A percentile compares a stretch with the other conserved stretches of the same genome.
These are phyloP conservation scores for Orbicella faveolata DNA, from an alignment of 64 coral and sea anemone species.

Conservation along the genomic window DNA sequence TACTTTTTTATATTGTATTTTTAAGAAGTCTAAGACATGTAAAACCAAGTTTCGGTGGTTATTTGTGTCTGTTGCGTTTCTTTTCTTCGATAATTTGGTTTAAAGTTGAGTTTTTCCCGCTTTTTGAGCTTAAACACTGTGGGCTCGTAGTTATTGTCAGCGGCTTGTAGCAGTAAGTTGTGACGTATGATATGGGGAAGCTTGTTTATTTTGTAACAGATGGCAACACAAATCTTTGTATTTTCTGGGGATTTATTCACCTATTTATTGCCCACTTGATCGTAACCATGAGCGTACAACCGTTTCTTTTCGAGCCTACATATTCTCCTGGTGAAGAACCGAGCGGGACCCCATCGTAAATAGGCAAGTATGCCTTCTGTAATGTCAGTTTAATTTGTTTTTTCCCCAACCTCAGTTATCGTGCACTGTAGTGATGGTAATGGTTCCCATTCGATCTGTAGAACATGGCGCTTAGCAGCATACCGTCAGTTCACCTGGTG, in stretches of 20 bases:
- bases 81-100: constrained; percentile 1
- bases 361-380: constrained; percentile 1
- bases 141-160: too few species aligned
- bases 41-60: constrained; percentile 3
- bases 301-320: too few species aligned
- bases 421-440: background rate
- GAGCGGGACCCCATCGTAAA: constrained; percentile 25
- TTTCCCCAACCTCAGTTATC: background rate
- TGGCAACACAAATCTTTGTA: background rate
- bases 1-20: too few species aligned
- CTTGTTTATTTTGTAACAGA: background rate
- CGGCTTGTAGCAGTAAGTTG: background rate
- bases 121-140: too few species aligned
- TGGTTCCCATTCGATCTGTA: constrained; percentile 14
- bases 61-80: constrained; percentile 5
- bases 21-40: background rate
- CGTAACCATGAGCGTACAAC: too few species aligned
- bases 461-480: constrained; percentile 38
- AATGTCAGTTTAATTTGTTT: background rate
- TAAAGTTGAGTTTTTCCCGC: too few species aligned
- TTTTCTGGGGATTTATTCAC: too few species aligned
- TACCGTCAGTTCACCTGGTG: too few species aligned
- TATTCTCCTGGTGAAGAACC: too few species aligned
- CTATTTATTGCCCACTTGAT: too few species aligned
- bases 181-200: constrained; percentile 5